A percentile compares a stretch with the other conserved stretches of the same genome.
phyloP scores from a whole-genome alignment of 2,113 vertebrate species.

The Grus americana region DNA sequence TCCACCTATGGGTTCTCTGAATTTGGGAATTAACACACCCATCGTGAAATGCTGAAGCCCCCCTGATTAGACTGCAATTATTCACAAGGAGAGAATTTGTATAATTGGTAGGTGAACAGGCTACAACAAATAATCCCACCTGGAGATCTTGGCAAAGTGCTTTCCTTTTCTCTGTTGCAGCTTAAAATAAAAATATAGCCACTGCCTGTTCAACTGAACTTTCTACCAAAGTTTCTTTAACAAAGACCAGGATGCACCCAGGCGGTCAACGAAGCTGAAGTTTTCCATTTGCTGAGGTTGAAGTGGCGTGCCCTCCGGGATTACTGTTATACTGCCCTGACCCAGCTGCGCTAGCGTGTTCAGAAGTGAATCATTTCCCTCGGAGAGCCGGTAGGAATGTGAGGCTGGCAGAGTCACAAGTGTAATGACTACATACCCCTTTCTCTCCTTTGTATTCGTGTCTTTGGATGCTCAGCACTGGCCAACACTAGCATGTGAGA shows the following conservation, averaged over 20 bases:
- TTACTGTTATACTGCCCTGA: not conserved
- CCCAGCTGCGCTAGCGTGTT: not conserved
- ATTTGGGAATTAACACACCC: not conserved
- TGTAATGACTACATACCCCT: not conserved
- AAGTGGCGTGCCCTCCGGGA: not conserved
- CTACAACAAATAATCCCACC: not conserved
- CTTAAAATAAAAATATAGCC: not conserved
- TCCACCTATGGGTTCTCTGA: not conserved
- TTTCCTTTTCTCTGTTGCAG: not conserved
- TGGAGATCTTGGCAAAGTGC: not conserved
- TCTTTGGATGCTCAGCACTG: not conserved
- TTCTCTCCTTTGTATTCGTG: not conserved
- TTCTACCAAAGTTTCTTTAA: not conserved
- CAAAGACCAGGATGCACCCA: not conserved
- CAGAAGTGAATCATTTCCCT: not conserved
- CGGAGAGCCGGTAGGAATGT: not conserved
- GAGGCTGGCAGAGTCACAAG: not conserved
- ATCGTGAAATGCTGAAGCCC: not conserved
- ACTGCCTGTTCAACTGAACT: not conserved
- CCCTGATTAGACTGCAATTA: not conserved
- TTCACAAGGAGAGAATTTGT: not conserved
- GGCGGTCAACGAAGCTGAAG: not conserved
- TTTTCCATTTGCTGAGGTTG: not conserved
- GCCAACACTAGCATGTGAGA: not conserved
- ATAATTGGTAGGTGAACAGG: not conserved